Base-by-base conservation (phyloP, 1,140 invertebrate species). In the Trichonephila clavipes region DNA sequence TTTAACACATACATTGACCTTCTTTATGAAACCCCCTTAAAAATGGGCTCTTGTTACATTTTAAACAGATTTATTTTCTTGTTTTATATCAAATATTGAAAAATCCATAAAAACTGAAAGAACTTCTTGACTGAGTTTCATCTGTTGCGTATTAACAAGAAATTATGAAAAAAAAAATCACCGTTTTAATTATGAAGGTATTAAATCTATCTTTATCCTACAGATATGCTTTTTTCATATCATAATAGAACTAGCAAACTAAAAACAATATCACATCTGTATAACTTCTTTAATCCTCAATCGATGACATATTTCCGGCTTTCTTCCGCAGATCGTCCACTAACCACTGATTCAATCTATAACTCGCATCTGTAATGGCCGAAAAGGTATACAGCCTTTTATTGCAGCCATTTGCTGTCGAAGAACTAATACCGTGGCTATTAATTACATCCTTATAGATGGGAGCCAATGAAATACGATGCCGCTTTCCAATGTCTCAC, bases 381-480 rank as follows among this genome's bases (percentile, higher is more conserved):
- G 72, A 34, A 77, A 77, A 34, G 72, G 72, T 77, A 40, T 77
- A 77, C 16, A 77, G 72, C 14, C 28, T 77, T 77, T 77, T 77
- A 77, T 77, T 77, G 72, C 24, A 77, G 72, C 72, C 72, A 77
- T 77, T 77, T 77, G 72, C 72, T 77, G 72, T 77, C 72, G 72
- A 77, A 28, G 72, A 77, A 77, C 72, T 77, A 77, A 77, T 77
- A 77, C 72, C 72, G 34, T 19, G 28, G 72, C 72, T 77, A 77
- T 77, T 77, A 83, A 83, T 83, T 83, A 83, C 51, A 51, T 40
- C 51, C 59, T 83, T 51, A 83, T 83, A 83, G 44, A 77, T 77
- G 72, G 72, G 72, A 77, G 72, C 72, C 72, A 77, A 77, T 77
- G 72, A 77, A 77, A 77, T 77, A 77, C 72, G 72, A 77, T 77